These are phyloP conservation scores for Lumbricus terrestris DNA, from an alignment of 2,888 invertebrate species.

Conservation along the genomic window DNA sequence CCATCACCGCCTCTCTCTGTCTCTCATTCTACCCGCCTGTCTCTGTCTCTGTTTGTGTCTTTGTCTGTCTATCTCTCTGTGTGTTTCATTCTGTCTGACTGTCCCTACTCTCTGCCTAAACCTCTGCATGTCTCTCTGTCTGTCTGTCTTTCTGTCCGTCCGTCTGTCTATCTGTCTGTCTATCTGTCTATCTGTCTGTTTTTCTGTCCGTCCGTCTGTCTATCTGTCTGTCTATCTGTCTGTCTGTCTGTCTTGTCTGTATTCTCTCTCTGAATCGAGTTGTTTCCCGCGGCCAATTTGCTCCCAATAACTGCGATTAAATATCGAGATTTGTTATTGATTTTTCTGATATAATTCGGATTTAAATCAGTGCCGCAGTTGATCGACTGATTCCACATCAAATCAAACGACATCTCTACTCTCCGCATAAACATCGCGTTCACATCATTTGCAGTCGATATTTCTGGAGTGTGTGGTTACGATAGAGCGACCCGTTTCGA, in stretches of 20 bases:
- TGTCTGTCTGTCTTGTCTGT: too few species aligned
- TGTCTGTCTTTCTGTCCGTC: too few species aligned
- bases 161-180: too few species aligned
- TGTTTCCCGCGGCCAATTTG: conserved; percentile 3
- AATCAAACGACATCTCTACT: neutral
- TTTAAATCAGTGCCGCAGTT: neutral
- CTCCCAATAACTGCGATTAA: neutral
- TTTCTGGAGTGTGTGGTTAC: neutral
- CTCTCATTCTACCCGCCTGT: too few species aligned
- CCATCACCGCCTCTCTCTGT: too few species aligned
- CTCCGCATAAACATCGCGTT: neutral
- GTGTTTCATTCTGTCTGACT: too few species aligned
- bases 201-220: too few species aligned
- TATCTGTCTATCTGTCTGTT: too few species aligned
- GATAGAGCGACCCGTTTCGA: neutral
- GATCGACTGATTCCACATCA: neutral
- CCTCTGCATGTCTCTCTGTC: too few species aligned
- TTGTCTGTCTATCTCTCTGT: too few species aligned
- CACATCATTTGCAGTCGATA: neutral
- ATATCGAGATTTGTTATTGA: neutral
- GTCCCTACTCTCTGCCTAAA: neutral
- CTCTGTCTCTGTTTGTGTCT: too few species aligned
- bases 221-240: too few species aligned
- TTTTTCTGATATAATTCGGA: neutral
- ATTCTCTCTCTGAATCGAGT: neutral